phyloP scores from a whole-genome alignment of 2,888 invertebrate genomes.

The Pemphredon lugubris region DNA sequence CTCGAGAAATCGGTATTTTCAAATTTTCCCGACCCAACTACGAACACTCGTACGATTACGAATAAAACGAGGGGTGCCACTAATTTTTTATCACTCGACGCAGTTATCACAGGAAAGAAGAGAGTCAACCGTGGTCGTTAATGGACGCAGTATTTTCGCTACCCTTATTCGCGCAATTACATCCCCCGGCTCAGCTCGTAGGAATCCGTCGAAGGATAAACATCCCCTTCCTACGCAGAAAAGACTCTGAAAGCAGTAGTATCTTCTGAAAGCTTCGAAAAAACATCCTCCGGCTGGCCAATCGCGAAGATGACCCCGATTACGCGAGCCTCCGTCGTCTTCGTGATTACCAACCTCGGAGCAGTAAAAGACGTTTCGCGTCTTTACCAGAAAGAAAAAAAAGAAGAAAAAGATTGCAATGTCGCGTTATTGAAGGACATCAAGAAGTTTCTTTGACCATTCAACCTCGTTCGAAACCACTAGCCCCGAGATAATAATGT shows the following conservation, averaged over 20 bases:
- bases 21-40: too few species aligned
- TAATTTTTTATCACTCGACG: too few species aligned
- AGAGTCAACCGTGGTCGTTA: neutral
- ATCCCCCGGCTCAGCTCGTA: constrained; percentile 1
- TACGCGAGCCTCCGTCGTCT: constrained; percentile 1
- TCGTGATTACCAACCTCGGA: neutral
- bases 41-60: too few species aligned
- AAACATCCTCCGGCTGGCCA: neutral
- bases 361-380: too few species aligned
- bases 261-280: neutral
- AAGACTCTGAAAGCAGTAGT: neutral
- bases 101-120: too few species aligned
- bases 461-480: neutral
- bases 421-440: neutral
- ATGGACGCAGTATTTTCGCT: neutral
- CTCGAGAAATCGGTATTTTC: too few species aligned
- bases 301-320: constrained; percentile 30
- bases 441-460: constrained; percentile 2
- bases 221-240: neutral
- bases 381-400: too few species aligned
- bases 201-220: constrained; percentile 3
- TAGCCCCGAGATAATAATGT: neutral
- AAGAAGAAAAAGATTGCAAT: neutral
- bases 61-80: too few species aligned
- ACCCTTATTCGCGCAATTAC: neutral